Evolutionary conservation across 1,140 invertebrate species (phyloP).

Genomic region (Zaprionus lachaisei): DNA sequence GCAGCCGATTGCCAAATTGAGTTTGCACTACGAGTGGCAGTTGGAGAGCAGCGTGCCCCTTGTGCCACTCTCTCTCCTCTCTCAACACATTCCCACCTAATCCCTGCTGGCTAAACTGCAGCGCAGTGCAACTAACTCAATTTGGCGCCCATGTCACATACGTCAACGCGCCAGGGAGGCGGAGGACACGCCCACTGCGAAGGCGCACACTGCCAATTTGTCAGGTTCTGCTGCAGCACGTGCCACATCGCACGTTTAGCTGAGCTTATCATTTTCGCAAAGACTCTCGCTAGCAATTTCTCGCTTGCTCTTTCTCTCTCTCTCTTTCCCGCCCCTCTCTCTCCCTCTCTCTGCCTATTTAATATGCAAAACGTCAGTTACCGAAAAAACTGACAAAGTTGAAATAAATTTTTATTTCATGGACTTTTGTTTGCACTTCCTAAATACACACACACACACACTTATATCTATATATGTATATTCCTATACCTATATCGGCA

Average conservation of each 20-base stretch:
- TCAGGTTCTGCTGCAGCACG: constrained; percentile 76
- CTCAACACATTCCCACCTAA: constrained; percentile 7
- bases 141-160: constrained; percentile 82
- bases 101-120: constrained; percentile 36
- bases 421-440: constrained; percentile 60
- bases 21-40: constrained; percentile 46
- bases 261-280: constrained; percentile 83
- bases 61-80: neutral
- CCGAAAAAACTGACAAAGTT: constrained; percentile 80
- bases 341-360: constrained; percentile 53
- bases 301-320: constrained; percentile 20
- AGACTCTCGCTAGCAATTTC: constrained; percentile 46
- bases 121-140: constrained; percentile 64
- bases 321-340: neutral
- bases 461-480: neutral
- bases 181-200: constrained; percentile 63
- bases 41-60: constrained; percentile 1
- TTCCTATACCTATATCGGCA: constrained; percentile 61
- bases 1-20: constrained; percentile 63
- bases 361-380: constrained; percentile 79
- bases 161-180: constrained; percentile 64
- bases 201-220: constrained; percentile 68
- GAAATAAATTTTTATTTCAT: constrained; percentile 83
- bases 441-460: constrained; percentile 23
- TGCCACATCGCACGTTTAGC: constrained; percentile 79